A percentile compares a stretch with the other conserved stretches of the same genome.
These are phyloP conservation scores for Hypomesus transpacificus DNA, from an alignment of 2,113 vertebrate genomes.

Conservation along the genomic window DNA sequence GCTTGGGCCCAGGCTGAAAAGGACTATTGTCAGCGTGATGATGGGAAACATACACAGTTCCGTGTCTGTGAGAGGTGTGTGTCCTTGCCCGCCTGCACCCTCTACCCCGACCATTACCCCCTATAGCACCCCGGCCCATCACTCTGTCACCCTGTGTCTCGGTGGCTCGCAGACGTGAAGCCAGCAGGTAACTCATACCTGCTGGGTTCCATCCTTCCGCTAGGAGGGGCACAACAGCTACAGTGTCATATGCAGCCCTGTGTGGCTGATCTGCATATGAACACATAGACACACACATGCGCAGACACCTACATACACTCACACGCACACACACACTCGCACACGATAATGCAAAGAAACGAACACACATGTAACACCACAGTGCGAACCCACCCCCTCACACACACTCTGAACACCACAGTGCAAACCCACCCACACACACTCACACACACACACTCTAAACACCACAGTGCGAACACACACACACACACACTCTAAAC, in stretches of 20 bases:
- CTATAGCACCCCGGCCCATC: conserved; percentile 32
- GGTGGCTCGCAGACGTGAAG: conserved; percentile 25
- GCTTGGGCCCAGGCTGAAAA: conserved; percentile 48
- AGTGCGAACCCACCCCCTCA: neutral
- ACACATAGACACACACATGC: conserved; percentile 4
- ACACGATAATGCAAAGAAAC: neutral
- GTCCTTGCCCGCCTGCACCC: conserved; percentile 50
- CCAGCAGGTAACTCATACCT: no score
- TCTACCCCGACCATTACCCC: neutral
- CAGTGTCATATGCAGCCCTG: conserved; percentile 17
- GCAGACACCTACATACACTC: conserved; percentile 8
- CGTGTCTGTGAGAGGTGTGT: conserved; percentile 37
- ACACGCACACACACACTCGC: conserved; percentile 10
- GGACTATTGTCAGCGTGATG: conserved; percentile 52
- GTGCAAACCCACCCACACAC: neutral
- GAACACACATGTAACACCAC: neutral
- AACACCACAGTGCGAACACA: neutral
- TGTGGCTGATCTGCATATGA: neutral
- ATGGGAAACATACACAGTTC: conserved; percentile 36
- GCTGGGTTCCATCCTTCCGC: conserved; percentile 40
- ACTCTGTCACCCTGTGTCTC: conserved; percentile 44
- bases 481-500: neutral
- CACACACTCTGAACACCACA: neutral
- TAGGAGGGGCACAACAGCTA: conserved; percentile 15
- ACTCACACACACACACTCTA: neutral